These are phyloP conservation scores for Cotesia chilonis DNA, from an alignment of 1,140 invertebrate genomes.

Conservation along the genomic window DNA sequence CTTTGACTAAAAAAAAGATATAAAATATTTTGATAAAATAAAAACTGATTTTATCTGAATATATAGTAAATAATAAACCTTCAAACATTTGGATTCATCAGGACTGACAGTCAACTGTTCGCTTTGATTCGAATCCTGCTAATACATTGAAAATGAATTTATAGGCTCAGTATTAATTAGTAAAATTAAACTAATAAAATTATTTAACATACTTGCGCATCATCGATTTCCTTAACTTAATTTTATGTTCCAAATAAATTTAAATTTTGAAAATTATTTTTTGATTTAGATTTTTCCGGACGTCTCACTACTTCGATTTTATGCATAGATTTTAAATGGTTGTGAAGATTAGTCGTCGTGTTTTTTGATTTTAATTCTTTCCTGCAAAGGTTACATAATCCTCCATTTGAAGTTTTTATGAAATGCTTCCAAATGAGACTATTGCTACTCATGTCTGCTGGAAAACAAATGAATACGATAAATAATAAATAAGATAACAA, in stretches of 20 bases:
- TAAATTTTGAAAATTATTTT: not conserved
- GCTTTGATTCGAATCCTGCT: not conserved
- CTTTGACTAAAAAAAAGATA: slow-evolving; percentile 13
- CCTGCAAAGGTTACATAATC: slow-evolving; percentile 1
- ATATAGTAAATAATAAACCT: slow-evolving; percentile 11
- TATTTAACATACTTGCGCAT: slow-evolving; percentile 9
- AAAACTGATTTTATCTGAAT: slow-evolving; percentile 5
- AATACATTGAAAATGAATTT: slow-evolving; percentile 4
- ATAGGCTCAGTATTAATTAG: slow-evolving; percentile 8
- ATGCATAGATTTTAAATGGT: not conserved
- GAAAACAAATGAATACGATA: slow-evolving; percentile 10
- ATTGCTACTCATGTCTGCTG: slow-evolving; percentile 9
- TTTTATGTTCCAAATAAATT: slow-evolving; percentile 1
- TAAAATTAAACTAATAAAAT: slow-evolving; percentile 1
- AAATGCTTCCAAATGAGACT: slow-evolving; percentile 2
- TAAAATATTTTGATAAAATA: slow-evolving; percentile 9
- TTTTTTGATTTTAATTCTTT: slow-evolving; percentile 10
- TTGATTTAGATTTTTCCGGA: not conserved
- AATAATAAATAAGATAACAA: slow-evolving; percentile 9
- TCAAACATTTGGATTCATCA: slow-evolving; percentile 5
- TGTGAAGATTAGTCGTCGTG: slow-evolving; percentile 7
- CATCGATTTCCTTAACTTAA: not conserved
- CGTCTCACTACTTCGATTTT: slow-evolving; percentile 3
- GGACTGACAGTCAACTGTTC: not conserved
- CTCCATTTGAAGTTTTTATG: slow-evolving; percentile 8